Conservation (phyloP, 2,888 invertebrate genomes). For the Rhaphigaster nebulosa region DNA sequence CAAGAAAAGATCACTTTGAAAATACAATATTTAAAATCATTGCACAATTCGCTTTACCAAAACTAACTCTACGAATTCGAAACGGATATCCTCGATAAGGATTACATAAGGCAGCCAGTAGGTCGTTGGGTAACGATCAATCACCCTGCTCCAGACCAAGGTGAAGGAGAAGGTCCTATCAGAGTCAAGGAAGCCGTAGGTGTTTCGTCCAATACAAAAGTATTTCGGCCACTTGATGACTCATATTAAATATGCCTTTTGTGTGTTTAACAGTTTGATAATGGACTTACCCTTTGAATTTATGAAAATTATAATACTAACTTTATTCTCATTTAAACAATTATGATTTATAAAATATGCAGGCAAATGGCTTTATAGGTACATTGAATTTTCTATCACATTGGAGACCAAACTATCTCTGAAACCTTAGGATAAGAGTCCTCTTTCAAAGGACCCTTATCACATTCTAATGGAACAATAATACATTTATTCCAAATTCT, state of each 20-base stretch:
- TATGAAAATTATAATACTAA: not conserved
- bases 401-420: no score
- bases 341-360: no score
- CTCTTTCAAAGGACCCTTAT: no score
- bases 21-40: not conserved
- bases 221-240: not conserved
- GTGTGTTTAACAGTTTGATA: not conserved
- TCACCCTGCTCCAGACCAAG: not conserved
- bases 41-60: not conserved
- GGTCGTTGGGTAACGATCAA: conserved; percentile 1
- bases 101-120: conserved; percentile 2
- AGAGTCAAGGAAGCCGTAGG: conserved; percentile 1
- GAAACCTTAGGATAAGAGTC: no score
- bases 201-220: not conserved
- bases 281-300: not conserved
- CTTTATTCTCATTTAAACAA: not conserved
- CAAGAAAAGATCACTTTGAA: no score
- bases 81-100: not conserved
- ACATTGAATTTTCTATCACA: no score
- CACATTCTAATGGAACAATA: no score
- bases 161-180: not conserved
- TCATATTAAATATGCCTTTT: not conserved
- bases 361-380: no score
- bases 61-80: not conserved
- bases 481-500: no score